Conservation (phyloP, 2,797 vertebrate genomes). For the Siniperca scherzeri region DNA sequence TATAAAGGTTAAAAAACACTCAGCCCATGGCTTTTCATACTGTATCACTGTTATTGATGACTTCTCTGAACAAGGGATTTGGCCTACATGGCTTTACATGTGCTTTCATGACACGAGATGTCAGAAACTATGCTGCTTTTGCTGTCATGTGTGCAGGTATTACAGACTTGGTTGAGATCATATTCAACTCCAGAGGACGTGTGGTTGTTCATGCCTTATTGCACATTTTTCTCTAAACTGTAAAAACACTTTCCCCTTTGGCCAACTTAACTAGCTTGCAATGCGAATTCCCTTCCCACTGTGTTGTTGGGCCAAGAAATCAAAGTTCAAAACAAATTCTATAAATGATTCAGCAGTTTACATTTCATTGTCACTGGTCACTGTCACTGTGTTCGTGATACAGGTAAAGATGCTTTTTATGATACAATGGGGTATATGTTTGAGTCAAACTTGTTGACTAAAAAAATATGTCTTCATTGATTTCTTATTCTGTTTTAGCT, state of each 20-base stretch:
- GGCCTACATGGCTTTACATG: too few relatives aligned
- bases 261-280: not conserved
- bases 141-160: not conserved
- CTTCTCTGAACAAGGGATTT: too few relatives aligned
- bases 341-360: conserved; percentile 13
- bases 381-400: not conserved
- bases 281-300: not conserved
- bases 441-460: not conserved
- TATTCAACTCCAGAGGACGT: not conserved
- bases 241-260: not conserved
- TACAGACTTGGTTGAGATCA: not conserved
- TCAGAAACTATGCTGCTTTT: not conserved
- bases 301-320: not conserved
- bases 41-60: too few relatives aligned
- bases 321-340: conserved; percentile 15
- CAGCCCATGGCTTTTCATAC: too few relatives aligned
- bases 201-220: not conserved
- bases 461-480: not conserved
- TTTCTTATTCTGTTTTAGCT: not conserved
- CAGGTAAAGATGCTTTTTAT: conserved; percentile 14
- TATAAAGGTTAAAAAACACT: too few relatives aligned
- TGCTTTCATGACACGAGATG: too few relatives aligned
- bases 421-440: not conserved
- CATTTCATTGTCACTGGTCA: not conserved
- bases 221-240: not conserved